These are phyloP conservation scores for Premnoplex brunnescens DNA, from an alignment of 2,797 vertebrate genomes.

Conservation along the genomic window DNA sequence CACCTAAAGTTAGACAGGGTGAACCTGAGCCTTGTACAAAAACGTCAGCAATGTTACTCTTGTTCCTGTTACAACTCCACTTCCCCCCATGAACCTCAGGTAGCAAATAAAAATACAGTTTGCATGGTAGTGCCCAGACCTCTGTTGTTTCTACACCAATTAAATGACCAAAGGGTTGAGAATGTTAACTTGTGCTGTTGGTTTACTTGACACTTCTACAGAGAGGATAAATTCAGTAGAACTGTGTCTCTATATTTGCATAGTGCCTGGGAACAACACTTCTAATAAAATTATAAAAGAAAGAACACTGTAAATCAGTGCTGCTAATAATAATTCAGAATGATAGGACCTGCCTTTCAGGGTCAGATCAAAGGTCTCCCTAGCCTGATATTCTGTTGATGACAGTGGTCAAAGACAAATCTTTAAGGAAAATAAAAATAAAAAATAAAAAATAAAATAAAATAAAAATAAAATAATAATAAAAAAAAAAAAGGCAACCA, in stretches of 20 bases:
- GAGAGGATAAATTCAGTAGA: background rate
- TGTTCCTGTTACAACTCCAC: background rate
- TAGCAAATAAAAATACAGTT: background rate
- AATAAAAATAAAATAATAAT: too few species aligned
- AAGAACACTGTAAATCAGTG: background rate
- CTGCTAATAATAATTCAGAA: background rate
- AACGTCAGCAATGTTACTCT: background rate
- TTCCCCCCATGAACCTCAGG: rapidly evolving
- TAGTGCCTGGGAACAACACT: background rate
- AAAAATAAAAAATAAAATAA: too few species aligned
- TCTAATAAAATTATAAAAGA: background rate
- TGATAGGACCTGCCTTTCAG: background rate
- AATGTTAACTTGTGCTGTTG: background rate
- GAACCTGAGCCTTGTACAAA: background rate
- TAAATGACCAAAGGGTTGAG: background rate
- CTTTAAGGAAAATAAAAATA: background rate
- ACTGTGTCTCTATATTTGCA: background rate
- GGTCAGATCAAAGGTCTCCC: background rate
- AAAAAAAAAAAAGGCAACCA: background rate
- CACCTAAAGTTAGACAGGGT: background rate
- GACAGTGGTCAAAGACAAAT: background rate
- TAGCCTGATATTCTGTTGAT: background rate
- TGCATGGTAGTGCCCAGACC: too few species aligned
- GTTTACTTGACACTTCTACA: rapidly evolving
- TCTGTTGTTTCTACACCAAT: background rate